Base-by-base conservation (phyloP, 2,888 invertebrate genomes). In the Pandemis heparana region DNA sequence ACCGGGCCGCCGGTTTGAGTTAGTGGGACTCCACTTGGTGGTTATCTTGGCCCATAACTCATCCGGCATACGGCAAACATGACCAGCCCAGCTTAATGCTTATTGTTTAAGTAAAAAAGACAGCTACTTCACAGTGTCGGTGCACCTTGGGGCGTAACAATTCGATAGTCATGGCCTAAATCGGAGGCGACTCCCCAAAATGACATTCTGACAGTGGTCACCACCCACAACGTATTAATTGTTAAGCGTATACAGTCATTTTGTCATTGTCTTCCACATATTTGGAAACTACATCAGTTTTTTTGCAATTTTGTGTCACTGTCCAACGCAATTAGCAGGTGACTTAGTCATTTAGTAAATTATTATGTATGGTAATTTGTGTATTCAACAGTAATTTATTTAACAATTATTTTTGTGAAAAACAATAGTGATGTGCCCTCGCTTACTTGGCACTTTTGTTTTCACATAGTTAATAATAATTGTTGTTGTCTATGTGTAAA, bases 201-300 rank as follows among this genome's bases (percentile, higher is more conserved):
- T 53, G 67, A 67, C 18, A 46, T 46, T 62, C 63, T 72, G 72
- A 68, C 72, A 72, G 62, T 43, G n/a, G 60, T 16, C 14, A 43
- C 72, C 53, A 46, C 62, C 67, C 62, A 32, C 23, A 32, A 32
- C 23, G 23, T 32, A 2, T 23, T 23, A 32, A 32, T 32, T 32
- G 23, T 32, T 4, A 32, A 2, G 23, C 23, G 23, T 32, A n/a
- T n/a, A n/a, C n/a, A 32, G 23, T 32, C 23, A 32, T 32, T 32
- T 32, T 2, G 23, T 32, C 23, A 32, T 32, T 32, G 23, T 32
- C 23, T 32, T 1, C 4, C 23, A 32, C 23, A 32, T 32, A 4
- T 32, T 32, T 32, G 23, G 23, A 32, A 32, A 4, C 23, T 32
- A 32, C 23, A 32, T 32, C 23, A 32, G 2, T 32, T 32, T 32